These are phyloP conservation scores for Opisthograptis luteolata DNA, from an alignment of 2,888 invertebrate genomes.

Conservation along the genomic window DNA sequence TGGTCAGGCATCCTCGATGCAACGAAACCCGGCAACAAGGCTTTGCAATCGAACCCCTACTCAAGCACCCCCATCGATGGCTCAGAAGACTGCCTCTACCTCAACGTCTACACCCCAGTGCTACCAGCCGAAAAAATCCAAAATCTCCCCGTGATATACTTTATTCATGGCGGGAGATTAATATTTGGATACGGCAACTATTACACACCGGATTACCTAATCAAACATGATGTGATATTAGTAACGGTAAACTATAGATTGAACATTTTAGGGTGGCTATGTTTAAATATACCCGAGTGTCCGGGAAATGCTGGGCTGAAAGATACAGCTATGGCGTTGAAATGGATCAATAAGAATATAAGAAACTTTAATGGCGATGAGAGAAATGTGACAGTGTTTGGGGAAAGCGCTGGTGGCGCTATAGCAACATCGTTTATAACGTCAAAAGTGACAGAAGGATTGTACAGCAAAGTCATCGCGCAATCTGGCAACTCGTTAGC, in stretches of 20 bases:
- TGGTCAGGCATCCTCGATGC: conserved; percentile 68
- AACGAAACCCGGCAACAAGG: conserved; percentile 69
- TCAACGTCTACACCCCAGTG: conserved; percentile 87
- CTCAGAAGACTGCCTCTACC: conserved; percentile 87
- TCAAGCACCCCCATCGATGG: conserved; percentile 69
- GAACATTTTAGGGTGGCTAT: conserved; percentile 67
- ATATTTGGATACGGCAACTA: conserved; percentile 81
- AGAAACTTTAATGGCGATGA: conserved; percentile 62
- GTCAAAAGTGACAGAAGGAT: conserved; percentile 59
- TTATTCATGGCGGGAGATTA: conserved; percentile 84
- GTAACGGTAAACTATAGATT: conserved; percentile 73
- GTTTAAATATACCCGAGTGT: conserved; percentile 64
- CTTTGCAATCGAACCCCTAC: conserved; percentile 75
- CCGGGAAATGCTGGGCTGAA: conserved; percentile 73
- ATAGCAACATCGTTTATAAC: conserved; percentile 55
- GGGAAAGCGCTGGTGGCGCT: conserved; percentile 71
- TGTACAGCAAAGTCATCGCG: conserved; percentile 62
- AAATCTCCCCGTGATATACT: conserved; percentile 80
- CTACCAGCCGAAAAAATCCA: conserved; percentile 62
- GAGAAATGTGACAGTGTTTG: conserved; percentile 62
- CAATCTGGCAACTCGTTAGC: conserved; percentile 63
- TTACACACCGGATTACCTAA: conserved; percentile 67
- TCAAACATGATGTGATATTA: conserved; percentile 64
- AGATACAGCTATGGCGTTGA: conserved; percentile 65
- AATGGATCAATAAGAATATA: conserved; percentile 71